phyloP scores from a whole-genome alignment of 2,113 vertebrate species.

The Pelecanoides urinatrix region DNA sequence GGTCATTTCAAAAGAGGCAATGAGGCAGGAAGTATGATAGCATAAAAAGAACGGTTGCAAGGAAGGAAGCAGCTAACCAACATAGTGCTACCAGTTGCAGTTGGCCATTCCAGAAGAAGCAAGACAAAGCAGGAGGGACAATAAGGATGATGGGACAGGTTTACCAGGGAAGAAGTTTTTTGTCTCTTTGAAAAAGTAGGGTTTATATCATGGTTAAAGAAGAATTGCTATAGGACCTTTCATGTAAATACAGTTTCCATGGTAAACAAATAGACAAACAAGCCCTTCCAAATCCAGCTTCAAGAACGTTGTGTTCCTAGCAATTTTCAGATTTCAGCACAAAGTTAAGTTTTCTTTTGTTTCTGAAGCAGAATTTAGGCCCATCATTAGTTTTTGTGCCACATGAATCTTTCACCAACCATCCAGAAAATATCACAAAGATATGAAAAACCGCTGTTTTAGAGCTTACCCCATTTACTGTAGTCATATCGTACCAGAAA shows the following conservation, averaged over 20 bases:
- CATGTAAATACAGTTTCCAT: not conserved
- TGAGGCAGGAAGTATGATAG: not conserved
- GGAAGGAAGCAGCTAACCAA: not conserved
- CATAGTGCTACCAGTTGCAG: not conserved
- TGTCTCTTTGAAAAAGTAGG: not conserved
- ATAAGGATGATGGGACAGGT: not conserved
- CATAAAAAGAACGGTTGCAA: not conserved
- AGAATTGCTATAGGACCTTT: not conserved
- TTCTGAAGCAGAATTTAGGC: not conserved
- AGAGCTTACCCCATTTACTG: not conserved
- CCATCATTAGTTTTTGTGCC: not conserved
- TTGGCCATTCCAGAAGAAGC: not conserved
- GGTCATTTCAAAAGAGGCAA: not conserved
- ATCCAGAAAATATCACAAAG: not conserved
- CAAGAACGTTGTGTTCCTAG: not conserved
- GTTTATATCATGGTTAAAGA: not conserved
- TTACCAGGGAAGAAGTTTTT: not conserved
- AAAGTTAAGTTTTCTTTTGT: not conserved
- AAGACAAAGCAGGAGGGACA: not conserved
- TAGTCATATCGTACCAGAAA: not conserved
- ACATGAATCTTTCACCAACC: not conserved
- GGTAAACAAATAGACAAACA: not conserved
- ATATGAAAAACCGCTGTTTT: not conserved
- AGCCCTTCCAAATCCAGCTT: not conserved
- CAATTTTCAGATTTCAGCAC: not conserved